Percentiles rank a stretch among this genome's conserved stretches.
Evolutionary conservation across 92 coral and sea anemone genomes (phyloP).

Genomic region (Phymanthus crucifer): DNA sequence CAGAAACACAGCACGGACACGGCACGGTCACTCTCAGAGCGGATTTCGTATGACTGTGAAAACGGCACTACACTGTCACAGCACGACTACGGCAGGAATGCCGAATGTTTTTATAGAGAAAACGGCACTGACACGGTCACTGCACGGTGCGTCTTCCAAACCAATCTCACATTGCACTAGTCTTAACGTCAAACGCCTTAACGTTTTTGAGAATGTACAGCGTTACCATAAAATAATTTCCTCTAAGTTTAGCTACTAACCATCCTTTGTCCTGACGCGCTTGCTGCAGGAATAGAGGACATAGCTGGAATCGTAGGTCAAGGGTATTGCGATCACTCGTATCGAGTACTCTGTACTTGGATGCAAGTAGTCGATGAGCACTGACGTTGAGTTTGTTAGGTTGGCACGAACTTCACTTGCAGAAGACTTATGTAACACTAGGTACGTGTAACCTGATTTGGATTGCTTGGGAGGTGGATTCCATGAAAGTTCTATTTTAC

Average conservation of each 20-base stretch:
- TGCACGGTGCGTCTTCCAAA: too few species aligned
- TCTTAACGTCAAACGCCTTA: too few species aligned
- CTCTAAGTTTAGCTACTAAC: background rate
- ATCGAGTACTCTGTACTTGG: conserved; percentile 5
- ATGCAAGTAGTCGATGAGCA: conserved; percentile 6
- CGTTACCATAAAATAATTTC: background rate
- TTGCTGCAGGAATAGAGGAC: conserved; percentile 7
- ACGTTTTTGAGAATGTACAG: too few species aligned
- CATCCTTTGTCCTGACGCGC: background rate
- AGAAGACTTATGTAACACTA: conserved; percentile 6
- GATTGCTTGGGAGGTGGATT: background rate
- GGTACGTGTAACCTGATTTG: conserved; percentile 4
- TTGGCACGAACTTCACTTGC: background rate
- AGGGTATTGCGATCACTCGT: conserved; percentile 17
- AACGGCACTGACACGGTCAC: too few species aligned
- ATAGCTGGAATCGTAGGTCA: background rate
- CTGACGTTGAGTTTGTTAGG: conserved; percentile 1
- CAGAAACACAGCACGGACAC: too few species aligned
- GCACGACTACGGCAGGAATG: too few species aligned
- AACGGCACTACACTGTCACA: too few species aligned
- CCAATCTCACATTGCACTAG: too few species aligned
- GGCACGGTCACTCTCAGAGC: too few species aligned
- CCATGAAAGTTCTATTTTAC: conserved; percentile 13
- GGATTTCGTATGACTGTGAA: too few species aligned
- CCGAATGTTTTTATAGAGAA: too few species aligned